phyloP scores from a whole-genome alignment of 2,797 vertebrate species.

The Meriones psammophilus region DNA sequence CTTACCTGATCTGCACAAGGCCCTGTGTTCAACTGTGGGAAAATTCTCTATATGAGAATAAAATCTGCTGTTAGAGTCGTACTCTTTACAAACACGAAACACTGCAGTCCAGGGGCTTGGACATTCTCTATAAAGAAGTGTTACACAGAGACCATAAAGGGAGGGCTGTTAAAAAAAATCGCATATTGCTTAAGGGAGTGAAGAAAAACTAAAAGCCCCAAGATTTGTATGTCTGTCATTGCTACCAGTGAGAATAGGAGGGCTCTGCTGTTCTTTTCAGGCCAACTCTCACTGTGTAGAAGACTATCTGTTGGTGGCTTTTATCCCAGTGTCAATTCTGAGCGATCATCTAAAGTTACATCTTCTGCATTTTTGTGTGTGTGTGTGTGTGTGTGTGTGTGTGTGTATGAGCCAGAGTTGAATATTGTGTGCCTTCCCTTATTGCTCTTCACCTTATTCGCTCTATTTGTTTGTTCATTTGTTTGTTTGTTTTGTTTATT shows the following conservation, averaged over 20 bases:
- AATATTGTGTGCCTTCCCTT: neutral
- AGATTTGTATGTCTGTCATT: neutral
- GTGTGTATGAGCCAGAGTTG: neutral
- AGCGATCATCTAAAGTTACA: neutral
- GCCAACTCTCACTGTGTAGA: neutral
- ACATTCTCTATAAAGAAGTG: neutral
- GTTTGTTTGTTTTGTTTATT: neutral
- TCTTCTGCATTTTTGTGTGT: neutral
- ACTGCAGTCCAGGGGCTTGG: neutral
- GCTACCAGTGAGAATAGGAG: neutral
- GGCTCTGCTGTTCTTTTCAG: neutral
- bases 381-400: neutral
- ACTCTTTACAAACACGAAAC: neutral
- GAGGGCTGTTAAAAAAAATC: neutral
- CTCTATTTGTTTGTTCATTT: no score
- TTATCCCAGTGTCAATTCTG: neutral
- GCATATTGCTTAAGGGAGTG: neutral
- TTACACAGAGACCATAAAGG: neutral
- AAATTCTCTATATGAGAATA: neutral
- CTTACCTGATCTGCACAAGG: neutral
- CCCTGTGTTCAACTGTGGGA: neutral
- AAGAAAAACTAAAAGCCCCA: neutral
- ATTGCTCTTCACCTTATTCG: neutral
- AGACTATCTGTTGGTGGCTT: neutral
- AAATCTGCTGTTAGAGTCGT: neutral